Base-by-base conservation (phyloP, 2,888 invertebrate genomes). In the Cosmia trapezina region DNA sequence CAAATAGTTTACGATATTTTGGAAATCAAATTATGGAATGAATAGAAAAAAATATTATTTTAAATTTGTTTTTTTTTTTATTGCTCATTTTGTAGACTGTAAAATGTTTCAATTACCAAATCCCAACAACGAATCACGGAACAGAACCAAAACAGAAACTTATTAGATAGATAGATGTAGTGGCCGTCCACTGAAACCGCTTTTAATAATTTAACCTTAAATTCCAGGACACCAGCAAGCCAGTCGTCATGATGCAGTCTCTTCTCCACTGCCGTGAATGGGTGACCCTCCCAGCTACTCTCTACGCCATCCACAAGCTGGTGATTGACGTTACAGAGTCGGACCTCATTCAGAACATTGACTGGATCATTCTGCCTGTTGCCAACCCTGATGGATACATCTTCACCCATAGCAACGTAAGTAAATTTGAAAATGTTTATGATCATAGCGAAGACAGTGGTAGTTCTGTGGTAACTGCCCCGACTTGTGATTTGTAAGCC, bases 321-420 rank as follows among this genome's bases (percentile, higher is more conserved):
- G 96, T 97, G 4, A 94, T 96, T 61, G 97, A 97, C 83, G 91
- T 96, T 11, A 93, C 91, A 2, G 97, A 97, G 71, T 89, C 88
- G 5, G 91, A 96, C 57, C 87, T 98, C 4, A 88, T 97, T 9
- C 91, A 96, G 19, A 91, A 96, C 53, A 95, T 97, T 53, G 97
- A 98, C 88, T 98, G 97, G 97, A 96, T 96, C 83, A 96, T 97
- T 61, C 77, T 97, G 22, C 98, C 98, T 0, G 94, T 97, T 11
- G 93, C 97, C 51, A 98, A 98, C 89, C 97, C 98, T 9, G 98
- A 98, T 90, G 98, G 98, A 4, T 98, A 97, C 84, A 97, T 96
- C 73, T 97, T 94, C 90, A 95, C 97, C 4, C 97, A 96, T 80
- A 92, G 91, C 1, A 88, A 76, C 64, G 96, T 96, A 85, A 91